Percentiles rank a stretch among this genome's conserved stretches.
phyloP scores from a whole-genome alignment of 1,140 invertebrate genomes.

The Phortica variegata region DNA sequence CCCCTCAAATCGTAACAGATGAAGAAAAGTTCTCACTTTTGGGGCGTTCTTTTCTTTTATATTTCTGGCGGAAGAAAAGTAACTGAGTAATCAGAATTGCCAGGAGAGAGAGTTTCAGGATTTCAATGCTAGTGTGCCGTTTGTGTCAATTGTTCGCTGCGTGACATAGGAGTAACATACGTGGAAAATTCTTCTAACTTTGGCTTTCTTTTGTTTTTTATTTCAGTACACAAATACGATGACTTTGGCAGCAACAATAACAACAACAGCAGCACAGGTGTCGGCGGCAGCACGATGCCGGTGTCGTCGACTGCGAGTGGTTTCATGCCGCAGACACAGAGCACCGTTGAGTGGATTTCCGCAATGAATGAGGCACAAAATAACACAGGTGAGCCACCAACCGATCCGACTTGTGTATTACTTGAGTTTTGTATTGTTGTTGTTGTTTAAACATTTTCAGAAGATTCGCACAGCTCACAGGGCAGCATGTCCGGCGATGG shows the following conservation, averaged over 20 bases:
- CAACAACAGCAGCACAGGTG: conserved; percentile 3
- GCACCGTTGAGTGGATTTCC: conserved; percentile 40
- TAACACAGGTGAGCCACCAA: conserved; percentile 33
- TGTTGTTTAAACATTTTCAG: conserved; percentile 18
- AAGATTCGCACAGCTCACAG: conserved; percentile 51
- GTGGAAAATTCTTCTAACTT: too few species aligned
- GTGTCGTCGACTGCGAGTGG: conserved; percentile 10
- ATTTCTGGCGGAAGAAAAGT: too few species aligned
- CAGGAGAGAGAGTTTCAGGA: too few species aligned
- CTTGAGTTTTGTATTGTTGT: background rate
- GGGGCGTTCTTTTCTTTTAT: too few species aligned
- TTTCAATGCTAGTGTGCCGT: too few species aligned
- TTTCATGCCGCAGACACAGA: conserved; percentile 37
- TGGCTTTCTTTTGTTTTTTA: too few species aligned
- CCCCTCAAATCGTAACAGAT: too few species aligned
- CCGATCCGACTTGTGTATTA: background rate
- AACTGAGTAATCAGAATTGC: too few species aligned
- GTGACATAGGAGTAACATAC: too few species aligned
- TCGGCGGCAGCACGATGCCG: conserved; percentile 15
- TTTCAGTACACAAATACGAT: conserved; percentile 34
- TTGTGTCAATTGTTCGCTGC: too few species aligned
- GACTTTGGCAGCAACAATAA: conserved; percentile 25
- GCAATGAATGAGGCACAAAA: conserved; percentile 37
- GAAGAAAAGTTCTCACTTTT: too few species aligned
- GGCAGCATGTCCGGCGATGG: conserved; percentile 51